Conservation (phyloP, 2,797 vertebrate genomes). For the Helicolenus hilgendorfi region DNA sequence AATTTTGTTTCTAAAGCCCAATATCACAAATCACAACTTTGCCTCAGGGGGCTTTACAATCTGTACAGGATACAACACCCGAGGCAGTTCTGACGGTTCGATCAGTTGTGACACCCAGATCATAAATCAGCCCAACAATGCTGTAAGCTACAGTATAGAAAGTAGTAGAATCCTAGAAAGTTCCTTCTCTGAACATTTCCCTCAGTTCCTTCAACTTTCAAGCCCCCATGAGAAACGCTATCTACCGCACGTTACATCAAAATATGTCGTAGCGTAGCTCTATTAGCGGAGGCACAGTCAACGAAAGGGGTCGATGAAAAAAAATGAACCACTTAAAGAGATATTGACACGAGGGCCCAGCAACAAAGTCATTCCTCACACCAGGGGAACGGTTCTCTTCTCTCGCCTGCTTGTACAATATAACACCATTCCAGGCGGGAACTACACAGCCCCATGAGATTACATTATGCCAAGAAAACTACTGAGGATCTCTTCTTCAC, state of each 20-base stretch:
- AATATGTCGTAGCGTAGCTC: background rate
- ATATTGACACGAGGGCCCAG: constrained; percentile 1
- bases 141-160: background rate
- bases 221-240: background rate
- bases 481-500: background rate
- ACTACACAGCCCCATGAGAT: background rate
- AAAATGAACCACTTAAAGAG: constrained; percentile 6
- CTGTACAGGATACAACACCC: too few relatives aligned
- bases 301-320: background rate
- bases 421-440: background rate
- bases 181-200: background rate
- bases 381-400: background rate
- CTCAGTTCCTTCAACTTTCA: background rate
- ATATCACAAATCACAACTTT: too few relatives aligned
- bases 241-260: background rate
- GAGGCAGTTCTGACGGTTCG: background rate
- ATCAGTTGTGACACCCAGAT: background rate
- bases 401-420: background rate
- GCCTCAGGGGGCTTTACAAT: too few relatives aligned
- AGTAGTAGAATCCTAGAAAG: background rate
- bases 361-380: constrained; percentile 9
- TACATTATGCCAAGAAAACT: constrained; percentile 18
- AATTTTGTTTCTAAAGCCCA: too few relatives aligned
- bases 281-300: background rate
- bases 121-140: background rate